Base-by-base conservation (phyloP, 2,113 vertebrate genomes). In the Laticauda laticaudata region DNA sequence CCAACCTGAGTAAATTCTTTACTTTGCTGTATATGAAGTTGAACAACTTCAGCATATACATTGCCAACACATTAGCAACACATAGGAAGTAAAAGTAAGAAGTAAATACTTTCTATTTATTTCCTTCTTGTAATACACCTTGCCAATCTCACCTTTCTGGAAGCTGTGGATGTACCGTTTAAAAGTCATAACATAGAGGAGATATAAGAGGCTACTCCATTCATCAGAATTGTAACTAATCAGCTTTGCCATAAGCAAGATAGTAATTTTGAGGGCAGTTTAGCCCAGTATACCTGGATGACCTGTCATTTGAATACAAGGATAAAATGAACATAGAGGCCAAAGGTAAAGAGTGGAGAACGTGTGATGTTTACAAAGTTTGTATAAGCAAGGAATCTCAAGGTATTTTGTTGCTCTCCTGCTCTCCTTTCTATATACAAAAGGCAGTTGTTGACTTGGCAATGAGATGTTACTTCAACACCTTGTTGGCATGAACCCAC, bases 271-370 rank as follows among this genome's bases (percentile, higher is more conserved):
- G 90, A 89, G 45, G 3, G 0, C 0, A 0, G 93, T 85, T 92
- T 93, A 92, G 61, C 53, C 91, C 0, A 12, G n/a, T 59, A 56
- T 48, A 91, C 94, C 90, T 93, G 56, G 81, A 43, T 91, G 15
- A 91, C 53, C 92, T 92, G 91, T 92, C 59, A 94, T 48, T 93
- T 55, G 69, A 96, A 91, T 85, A 91, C 93, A 91, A 91, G 91
- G 89, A 89, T 94, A 54, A 45, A 48, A 90, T 90, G 93, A 93
- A 39, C 53, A 53, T 0, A 0, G 1, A 91, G 90, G 90, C 64
- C 90, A 75, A 94, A 95, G 43, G 64, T 21, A 9, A 75, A 81
- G 54, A 9, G 88, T 94, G 92, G 91, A 95, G 93, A 94, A 91
- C 91, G 55, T 5, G 2, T 0, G 91, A 94, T 93, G 88, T 6